These are phyloP conservation scores for Morinoia aosen DNA, from an alignment of 2,888 invertebrate species.

Conservation along the genomic window DNA sequence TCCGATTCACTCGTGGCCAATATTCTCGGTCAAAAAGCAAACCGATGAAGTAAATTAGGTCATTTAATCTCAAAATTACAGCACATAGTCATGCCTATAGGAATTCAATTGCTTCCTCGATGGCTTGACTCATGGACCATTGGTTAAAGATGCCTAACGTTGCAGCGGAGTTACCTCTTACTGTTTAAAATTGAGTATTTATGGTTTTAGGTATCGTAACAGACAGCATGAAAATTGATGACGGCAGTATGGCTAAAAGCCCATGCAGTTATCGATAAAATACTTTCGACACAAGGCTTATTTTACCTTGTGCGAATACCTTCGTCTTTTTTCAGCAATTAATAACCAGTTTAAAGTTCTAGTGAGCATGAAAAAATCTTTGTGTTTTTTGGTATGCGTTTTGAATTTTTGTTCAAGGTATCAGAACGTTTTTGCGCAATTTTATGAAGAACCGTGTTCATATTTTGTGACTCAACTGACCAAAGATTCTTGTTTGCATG, in stretches of 20 bases:
- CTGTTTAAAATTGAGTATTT: not conserved
- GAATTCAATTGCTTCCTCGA: not conserved
- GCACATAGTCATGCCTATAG: not conserved
- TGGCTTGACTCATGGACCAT: not conserved
- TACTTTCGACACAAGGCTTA: not conserved
- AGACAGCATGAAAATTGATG: not conserved
- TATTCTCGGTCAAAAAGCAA: slow-evolving; percentile 14
- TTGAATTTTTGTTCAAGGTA: not conserved
- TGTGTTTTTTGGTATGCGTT: not conserved
- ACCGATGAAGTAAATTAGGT: not conserved
- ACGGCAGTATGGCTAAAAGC: not conserved
- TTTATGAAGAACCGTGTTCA: not conserved
- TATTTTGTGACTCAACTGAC: not conserved
- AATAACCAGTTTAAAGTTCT: too few species aligned
- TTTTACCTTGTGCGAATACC: not conserved
- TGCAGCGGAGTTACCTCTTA: not conserved
- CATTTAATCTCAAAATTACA: not conserved
- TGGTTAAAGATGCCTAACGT: not conserved
- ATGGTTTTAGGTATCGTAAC: not conserved
- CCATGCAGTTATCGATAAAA: not conserved
- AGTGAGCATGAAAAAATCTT: too few species aligned
- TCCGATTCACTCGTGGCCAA: not conserved
- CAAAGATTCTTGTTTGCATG: not conserved
- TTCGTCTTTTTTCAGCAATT: not conserved
- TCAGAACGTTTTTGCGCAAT: not conserved